Percentiles rank a stretch among this genome's conserved stretches.
Evolutionary conservation across 2,888 invertebrate genomes (phyloP).

Genomic region (Drosophila pseudotakahashii): DNA sequence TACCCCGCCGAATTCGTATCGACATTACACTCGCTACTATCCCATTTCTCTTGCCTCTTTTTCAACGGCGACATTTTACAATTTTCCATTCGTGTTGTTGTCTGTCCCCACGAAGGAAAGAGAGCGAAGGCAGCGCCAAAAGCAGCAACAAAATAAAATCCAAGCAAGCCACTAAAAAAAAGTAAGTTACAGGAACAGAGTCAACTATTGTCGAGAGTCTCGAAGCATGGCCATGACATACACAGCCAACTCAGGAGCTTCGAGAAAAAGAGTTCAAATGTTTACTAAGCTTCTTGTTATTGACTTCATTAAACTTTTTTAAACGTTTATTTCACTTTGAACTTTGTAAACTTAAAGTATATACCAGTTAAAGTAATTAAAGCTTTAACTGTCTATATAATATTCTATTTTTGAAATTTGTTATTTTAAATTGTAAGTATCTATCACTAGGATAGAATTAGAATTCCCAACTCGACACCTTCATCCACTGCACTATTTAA

Average conservation of each 20-base stretch:
- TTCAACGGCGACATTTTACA: conserved; percentile 73
- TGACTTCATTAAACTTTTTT: background rate
- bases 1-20: conserved; percentile 57
- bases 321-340: background rate
- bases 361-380: too few species aligned
- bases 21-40: conserved; percentile 64
- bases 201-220: conserved; percentile 25
- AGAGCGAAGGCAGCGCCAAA: conserved; percentile 40
- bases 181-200: conserved; percentile 23
- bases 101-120: conserved; percentile 35
- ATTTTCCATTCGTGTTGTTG: conserved; percentile 77
- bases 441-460: too few species aligned
- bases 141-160: conserved; percentile 21
- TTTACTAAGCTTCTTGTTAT: background rate
- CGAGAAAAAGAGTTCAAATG: background rate
- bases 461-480: background rate
- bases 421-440: too few species aligned
- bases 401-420: too few species aligned
- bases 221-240: conserved; percentile 43
- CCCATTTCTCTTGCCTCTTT: conserved; percentile 22
- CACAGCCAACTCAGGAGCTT: conserved; percentile 17
- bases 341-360: background rate
- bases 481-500: background rate
- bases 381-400: too few species aligned
- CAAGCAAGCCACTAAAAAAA: conserved; percentile 20